Percentiles rank a stretch among this genome's conserved stretches.
phyloP scores from a whole-genome alignment of 2,888 invertebrate genomes.

The Cerastis leucographa region DNA sequence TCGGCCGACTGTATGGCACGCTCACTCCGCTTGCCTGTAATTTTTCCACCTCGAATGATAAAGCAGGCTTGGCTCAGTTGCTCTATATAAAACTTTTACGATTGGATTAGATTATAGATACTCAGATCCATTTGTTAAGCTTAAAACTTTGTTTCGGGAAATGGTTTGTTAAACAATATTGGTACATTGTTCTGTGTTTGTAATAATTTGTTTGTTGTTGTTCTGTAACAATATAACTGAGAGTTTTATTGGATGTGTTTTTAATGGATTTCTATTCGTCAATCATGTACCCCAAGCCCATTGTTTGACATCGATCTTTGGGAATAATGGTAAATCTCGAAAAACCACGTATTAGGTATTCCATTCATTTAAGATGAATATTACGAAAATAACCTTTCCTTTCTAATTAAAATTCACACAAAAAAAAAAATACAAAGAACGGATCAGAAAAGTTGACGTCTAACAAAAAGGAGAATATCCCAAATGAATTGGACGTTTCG shows the following conservation, averaged over 20 bases:
- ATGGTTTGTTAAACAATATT: conserved; percentile 37
- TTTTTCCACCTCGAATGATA: conserved; percentile 68
- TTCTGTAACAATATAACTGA: neutral
- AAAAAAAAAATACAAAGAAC: conserved; percentile 37
- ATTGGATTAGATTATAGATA: conserved; percentile 57
- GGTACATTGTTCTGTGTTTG: conserved; percentile 23
- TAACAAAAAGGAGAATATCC: conserved; percentile 57
- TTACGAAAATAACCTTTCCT: neutral
- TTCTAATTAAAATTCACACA: conserved; percentile 27
- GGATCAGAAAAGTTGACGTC: conserved; percentile 43
- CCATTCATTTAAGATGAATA: neutral
- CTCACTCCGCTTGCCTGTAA: conserved; percentile 68
- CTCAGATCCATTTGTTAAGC: conserved; percentile 42
- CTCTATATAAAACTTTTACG: conserved; percentile 55
- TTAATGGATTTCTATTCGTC: neutral
- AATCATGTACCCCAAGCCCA: neutral
- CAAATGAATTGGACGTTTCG: conserved; percentile 66
- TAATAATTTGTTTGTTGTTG: conserved; percentile 21
- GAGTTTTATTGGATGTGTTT: neutral
- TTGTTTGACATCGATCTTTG: neutral
- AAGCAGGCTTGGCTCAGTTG: conserved; percentile 48
- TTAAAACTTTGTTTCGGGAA: conserved; percentile 47
- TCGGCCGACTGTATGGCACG: conserved; percentile 74
- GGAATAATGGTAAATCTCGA: neutral
- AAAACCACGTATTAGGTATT: neutral